phyloP scores from a whole-genome alignment of 1,140 invertebrate species.

The Drosophila kurseongensis region DNA sequence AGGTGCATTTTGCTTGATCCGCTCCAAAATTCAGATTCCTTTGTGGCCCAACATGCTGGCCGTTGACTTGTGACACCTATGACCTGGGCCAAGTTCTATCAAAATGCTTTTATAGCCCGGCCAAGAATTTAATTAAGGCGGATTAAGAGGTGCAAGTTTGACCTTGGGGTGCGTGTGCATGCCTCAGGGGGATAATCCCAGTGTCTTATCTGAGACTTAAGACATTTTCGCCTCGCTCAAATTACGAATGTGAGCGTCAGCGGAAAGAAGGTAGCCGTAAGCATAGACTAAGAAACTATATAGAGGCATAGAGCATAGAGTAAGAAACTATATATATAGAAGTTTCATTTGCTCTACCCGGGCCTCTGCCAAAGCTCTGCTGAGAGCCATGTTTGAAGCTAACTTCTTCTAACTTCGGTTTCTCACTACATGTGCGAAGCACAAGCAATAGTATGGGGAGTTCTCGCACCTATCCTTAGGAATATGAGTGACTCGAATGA shows the following conservation, averaged over 20 bases:
- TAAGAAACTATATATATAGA: no score
- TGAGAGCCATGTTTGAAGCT: no score
- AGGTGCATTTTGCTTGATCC: constrained; percentile 50
- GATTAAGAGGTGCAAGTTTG: constrained; percentile 48
- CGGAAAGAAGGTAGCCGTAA: constrained; percentile 1
- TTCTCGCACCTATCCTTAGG: no score
- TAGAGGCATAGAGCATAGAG: no score
- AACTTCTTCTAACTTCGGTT: no score
- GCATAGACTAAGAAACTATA: no score
- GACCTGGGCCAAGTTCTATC: constrained; percentile 35
- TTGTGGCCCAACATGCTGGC: constrained; percentile 40
- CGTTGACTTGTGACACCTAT: constrained; percentile 41
- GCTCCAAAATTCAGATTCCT: neutral
- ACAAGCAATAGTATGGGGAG: no score
- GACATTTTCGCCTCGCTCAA: constrained; percentile 54
- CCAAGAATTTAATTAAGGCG: constrained; percentile 68
- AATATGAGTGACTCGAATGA: no score
- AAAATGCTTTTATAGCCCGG: constrained; percentile 62
- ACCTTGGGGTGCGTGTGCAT: constrained; percentile 19
- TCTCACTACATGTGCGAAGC: no score
- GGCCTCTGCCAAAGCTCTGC: no score
- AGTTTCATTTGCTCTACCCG: no score
- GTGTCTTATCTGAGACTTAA: constrained; percentile 57
- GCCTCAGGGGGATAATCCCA: constrained; percentile 52
- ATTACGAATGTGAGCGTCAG: constrained; percentile 29